phyloP scores from a whole-genome alignment of 2,113 vertebrate genomes.

The Phoxinus phoxinus region DNA sequence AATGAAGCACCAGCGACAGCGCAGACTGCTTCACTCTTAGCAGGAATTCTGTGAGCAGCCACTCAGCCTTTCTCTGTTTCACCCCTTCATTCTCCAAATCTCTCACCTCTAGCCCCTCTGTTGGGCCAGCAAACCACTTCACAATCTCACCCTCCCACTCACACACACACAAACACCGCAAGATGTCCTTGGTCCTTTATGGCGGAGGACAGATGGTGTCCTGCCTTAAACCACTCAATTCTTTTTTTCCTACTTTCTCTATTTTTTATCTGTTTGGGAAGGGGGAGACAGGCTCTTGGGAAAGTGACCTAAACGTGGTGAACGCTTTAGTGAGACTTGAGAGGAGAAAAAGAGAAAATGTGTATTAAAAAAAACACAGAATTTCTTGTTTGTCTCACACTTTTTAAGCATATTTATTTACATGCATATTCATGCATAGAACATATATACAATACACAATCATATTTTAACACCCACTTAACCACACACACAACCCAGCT shows the following conservation, averaged over 20 bases:
- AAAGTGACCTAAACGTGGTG: conserved; percentile 62
- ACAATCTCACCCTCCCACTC: conserved; percentile 20
- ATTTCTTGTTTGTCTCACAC: conserved; percentile 22
- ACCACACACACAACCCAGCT: not conserved
- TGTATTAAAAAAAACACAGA: not conserved
- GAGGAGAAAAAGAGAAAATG: conserved; percentile 26
- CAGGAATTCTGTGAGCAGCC: conserved; percentile 19
- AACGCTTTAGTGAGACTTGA: conserved; percentile 56
- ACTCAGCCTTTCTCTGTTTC: conserved; percentile 39
- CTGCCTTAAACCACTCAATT: conserved; percentile 58
- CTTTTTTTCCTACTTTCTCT: conserved; percentile 54
- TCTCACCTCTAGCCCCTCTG: conserved; percentile 63
- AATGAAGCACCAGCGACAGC: not conserved
- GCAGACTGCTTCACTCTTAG: conserved; percentile 10
- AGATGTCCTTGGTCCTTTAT: conserved; percentile 55
- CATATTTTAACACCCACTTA: not conserved
- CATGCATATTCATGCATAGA: not conserved
- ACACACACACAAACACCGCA: conserved; percentile 44
- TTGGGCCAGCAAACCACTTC: conserved; percentile 50
- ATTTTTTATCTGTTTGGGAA: conserved; percentile 37
- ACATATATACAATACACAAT: too few species aligned
- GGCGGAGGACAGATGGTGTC: conserved; percentile 61
- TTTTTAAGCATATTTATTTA: not conserved
- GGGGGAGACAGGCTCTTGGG: conserved; percentile 59
- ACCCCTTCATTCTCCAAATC: conserved; percentile 42